Evolutionary conservation across 2,113 vertebrate genomes (phyloP), one percentile per base, ranked within the genome.

Genomic region (Aldabrachelys gigantea): DNA sequence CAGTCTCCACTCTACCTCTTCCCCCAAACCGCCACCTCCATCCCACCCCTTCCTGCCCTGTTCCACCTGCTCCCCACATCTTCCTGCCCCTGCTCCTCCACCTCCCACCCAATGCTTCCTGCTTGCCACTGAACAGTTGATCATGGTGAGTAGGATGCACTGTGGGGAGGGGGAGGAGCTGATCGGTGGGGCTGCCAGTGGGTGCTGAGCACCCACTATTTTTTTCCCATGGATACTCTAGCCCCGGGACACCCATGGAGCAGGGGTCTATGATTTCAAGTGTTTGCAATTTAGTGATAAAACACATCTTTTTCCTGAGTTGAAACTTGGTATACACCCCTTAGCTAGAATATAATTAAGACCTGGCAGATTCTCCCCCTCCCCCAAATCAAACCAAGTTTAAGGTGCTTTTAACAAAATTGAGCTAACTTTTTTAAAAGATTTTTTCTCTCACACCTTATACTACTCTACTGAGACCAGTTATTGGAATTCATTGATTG

Each of bases 201-300:
- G 57, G 57, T 59, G 27, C 57, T 59, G 27, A 13, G 27, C 12
- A 29, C 57, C 57, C 57, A 13, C 57, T 59, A 29, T 59, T 59
- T 59, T 59, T 59, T 59, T 27, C 56, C 56, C 8, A 2, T 59
- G 57, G 27, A 29, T 59, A 29, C 24, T 27, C 24, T 24, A 57
- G 56, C 10, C 56, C 56, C 2, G 5, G 24, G 4, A 10, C 24
- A 27, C 24, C 22, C 56, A 57, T 7, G 10, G 10, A 57, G 24
- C 10, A 27, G 56, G 24, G 9, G 10, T 24, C n/a, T 72, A 89
- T 86, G 90, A 84, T 80, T 91, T 93, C 93, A 91, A 85, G 80
- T 88, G 87, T 75, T 80, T 87, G 41, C 89, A 93, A 81, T 72
- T 92, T 80, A 69, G 54, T 38, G 53, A 88, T 75, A 56, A 89